Evolutionary conservation across 2,113 vertebrate species (phyloP).

Genomic region (Vimba vimba): DNA sequence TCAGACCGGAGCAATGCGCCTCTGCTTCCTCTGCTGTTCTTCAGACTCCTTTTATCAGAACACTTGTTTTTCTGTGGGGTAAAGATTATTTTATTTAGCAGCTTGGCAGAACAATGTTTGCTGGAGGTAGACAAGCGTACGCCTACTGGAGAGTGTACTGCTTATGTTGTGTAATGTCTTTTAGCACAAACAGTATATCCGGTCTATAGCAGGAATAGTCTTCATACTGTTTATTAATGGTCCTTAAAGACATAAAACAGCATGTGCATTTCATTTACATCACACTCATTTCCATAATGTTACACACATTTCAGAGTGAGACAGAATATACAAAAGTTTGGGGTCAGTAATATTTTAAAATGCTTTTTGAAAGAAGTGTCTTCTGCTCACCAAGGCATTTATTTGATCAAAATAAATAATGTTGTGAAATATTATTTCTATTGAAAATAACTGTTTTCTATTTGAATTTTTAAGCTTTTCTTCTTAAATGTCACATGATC

Average conservation of each 20-base stretch:
- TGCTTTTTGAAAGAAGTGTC: not conserved
- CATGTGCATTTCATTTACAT: not conserved
- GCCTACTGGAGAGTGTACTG: not conserved
- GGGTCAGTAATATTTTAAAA: not conserved
- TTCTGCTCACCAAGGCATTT: not conserved
- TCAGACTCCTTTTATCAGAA: constrained; percentile 14
- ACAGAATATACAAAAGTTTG: not conserved
- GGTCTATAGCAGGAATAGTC: not conserved
- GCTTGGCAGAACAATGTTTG: constrained; percentile 1
- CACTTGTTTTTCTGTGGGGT: not conserved
- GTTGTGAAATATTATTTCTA: not conserved
- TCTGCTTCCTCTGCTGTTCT: not conserved
- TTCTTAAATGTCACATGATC: not conserved
- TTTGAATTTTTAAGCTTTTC: not conserved
- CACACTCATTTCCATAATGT: not conserved
- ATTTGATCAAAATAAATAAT: not conserved
- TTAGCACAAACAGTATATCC: not conserved
- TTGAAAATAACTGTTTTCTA: not conserved
- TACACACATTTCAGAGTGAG: not conserved
- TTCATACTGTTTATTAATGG: not conserved
- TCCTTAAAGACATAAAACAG: not conserved
- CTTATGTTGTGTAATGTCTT: not conserved
- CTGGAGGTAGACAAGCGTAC: constrained; percentile 17
- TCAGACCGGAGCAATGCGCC: not conserved
- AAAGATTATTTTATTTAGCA: constrained; percentile 21